phyloP scores from a whole-genome alignment of 2,797 vertebrate species.

The Thaleichthys pacificus region DNA sequence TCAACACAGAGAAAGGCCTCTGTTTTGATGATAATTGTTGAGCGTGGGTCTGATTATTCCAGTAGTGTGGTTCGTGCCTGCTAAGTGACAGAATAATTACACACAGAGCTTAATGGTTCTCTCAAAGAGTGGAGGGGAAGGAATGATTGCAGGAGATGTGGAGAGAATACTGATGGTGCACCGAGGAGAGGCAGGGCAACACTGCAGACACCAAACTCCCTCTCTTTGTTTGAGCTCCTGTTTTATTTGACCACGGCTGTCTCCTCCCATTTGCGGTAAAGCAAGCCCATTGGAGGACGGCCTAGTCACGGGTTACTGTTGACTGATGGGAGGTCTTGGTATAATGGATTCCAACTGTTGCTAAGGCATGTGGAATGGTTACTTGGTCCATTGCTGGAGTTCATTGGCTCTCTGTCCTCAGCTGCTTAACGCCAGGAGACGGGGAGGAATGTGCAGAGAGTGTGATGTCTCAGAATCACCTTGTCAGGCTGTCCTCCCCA shows the following conservation, averaged over 20 bases:
- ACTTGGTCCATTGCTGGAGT: conserved; percentile 45
- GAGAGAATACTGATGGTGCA: conserved; percentile 69
- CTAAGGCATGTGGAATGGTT: conserved; percentile 59
- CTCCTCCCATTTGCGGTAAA: conserved; percentile 54
- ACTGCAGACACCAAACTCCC: conserved; percentile 44
- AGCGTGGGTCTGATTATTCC: conserved; percentile 55
- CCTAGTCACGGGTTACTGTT: conserved; percentile 48
- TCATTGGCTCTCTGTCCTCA: conserved; percentile 42
- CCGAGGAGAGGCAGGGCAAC: not conserved
- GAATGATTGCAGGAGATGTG: conserved; percentile 66
- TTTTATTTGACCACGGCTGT: conserved; percentile 46
- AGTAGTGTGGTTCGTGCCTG: conserved; percentile 54
- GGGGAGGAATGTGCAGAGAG: conserved; percentile 41
- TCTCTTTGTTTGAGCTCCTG: conserved; percentile 62
- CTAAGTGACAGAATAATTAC: conserved; percentile 79
- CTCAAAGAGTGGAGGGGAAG: conserved; percentile 45
- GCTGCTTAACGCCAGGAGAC: conserved; percentile 43
- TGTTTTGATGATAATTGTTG: conserved; percentile 61
- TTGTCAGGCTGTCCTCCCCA: conserved; percentile 45
- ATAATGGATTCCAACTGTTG: conserved; percentile 64
- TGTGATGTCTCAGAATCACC: conserved; percentile 50
- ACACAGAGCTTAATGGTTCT: conserved; percentile 56
- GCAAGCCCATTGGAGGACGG: conserved; percentile 62
- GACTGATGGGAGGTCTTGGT: conserved; percentile 24
- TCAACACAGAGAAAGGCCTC: conserved; percentile 42